Evolutionary conservation across 64 coral and sea anemone species (phyloP), one percentile per base, ranked within the genome.

Genomic region (Porites lutea): DNA sequence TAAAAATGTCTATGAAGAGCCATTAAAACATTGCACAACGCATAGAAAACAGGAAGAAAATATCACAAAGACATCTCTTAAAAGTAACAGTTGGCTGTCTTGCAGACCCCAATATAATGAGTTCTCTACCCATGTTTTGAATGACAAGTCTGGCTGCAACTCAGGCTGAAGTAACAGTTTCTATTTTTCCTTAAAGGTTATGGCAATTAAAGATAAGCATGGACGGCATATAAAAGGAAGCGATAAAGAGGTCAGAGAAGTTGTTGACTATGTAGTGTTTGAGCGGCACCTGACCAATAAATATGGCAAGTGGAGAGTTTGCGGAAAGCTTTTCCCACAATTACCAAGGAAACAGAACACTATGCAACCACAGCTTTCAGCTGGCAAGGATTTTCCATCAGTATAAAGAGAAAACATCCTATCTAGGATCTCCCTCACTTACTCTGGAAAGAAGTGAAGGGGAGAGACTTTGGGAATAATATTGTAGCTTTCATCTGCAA

Each of bases 181-280:
- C 8, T 16, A 2, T 78, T 23, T 73, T 70, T 74, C 19, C 21
- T 61, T 60, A 18, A 78, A 97, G 95, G 95, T 97, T 45, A 90
- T 97, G 92, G 95, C 95, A 0, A 15, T 94, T 0, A 97, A 97
- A 87, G 92, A 97, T 22, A 88, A 88, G 48, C 62, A 97, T 48
- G 95, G 95, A 52, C 67, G 92, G 6, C 92, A 97, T 49, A 43
- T 97, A 4, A 94, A 94, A 70, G 95, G 95, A 79, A 97, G 92
- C 59, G 95, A 97, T 63, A 97, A 97, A 55, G 79, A 75, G 23
- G 82, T 91, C 23, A 97, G 94, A 85, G 86, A 97, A 88, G 79
- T 97, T 8, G 82, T 71, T 65, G 95, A 97, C 72, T 97, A 88
- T 78, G 88, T 97, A 1, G 95, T 97, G 15, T 90, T 97, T 83